phyloP scores from a whole-genome alignment of 1,140 invertebrate species.

The Tetraneura akinire region DNA sequence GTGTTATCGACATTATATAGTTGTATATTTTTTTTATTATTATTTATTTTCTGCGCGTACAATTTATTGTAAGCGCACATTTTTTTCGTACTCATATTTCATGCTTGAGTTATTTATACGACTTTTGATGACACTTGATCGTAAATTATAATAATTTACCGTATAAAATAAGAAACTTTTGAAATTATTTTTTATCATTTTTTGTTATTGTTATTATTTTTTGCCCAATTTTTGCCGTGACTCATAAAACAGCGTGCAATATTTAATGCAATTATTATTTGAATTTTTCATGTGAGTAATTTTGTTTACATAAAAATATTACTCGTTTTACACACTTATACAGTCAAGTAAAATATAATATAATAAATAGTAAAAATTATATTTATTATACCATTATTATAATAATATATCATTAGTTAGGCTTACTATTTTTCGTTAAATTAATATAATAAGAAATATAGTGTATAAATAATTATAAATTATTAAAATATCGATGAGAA shows the following conservation, averaged over 20 bases:
- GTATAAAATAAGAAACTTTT: slow-evolving; percentile 11
- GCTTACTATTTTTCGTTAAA: too few species aligned
- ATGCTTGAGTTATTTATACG: background rate
- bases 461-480: too few species aligned
- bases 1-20: background rate
- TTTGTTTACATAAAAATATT: slow-evolving; percentile 8
- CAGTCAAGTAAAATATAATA: too few species aligned
- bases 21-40: background rate
- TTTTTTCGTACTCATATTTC: background rate
- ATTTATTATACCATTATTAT: too few species aligned
- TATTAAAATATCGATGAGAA: too few species aligned
- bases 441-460: too few species aligned
- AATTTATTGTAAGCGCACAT: background rate
- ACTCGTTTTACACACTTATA: too few species aligned
- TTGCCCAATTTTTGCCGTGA: background rate
- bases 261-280: slow-evolving; percentile 29
- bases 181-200: slow-evolving; percentile 10
- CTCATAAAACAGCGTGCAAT: background rate
- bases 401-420: too few species aligned
- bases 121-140: slow-evolving; percentile 25
- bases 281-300: slow-evolving; percentile 19
- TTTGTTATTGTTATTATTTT: slow-evolving; percentile 17
- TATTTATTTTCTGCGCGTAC: background rate
- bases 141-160: slow-evolving; percentile 20
- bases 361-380: too few species aligned